A percentile compares a stretch with the other conserved stretches of the same genome.
These are phyloP conservation scores for Beaufortia kweichowensis DNA, from an alignment of 2,113 vertebrate species.

Conservation along the genomic window DNA sequence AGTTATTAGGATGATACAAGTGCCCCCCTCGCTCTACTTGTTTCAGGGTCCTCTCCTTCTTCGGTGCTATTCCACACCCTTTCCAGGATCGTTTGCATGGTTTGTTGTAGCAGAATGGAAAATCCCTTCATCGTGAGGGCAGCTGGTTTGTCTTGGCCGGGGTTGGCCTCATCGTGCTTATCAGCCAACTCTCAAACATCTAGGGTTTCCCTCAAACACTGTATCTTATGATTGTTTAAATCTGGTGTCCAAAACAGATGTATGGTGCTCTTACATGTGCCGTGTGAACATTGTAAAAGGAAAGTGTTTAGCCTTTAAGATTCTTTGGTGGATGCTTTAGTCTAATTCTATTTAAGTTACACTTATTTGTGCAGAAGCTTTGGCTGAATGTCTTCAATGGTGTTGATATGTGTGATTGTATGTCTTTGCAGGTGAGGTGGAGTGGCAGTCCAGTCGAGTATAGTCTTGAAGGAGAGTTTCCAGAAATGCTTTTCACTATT, in stretches of 20 bases:
- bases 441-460: constrained; percentile 74
- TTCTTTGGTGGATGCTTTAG: neutral
- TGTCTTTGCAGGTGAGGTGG: constrained; percentile 74
- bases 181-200: constrained; percentile 57
- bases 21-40: constrained; percentile 45
- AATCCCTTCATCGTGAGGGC: constrained; percentile 64
- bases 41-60: constrained; percentile 76
- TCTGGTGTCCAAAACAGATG: constrained; percentile 2
- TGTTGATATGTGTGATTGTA: constrained; percentile 18
- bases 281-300: neutral
- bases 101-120: constrained; percentile 68
- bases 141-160: constrained; percentile 68
- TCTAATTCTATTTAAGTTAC: neutral
- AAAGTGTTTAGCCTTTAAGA: neutral
- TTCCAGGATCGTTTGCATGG: constrained; percentile 53
- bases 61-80: constrained; percentile 74
- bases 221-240: constrained; percentile 9
- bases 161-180: constrained; percentile 69
- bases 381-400: neutral
- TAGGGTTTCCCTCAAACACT: constrained; percentile 6
- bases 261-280: neutral
- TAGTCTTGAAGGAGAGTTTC: constrained; percentile 74
- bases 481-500: constrained; percentile 74
- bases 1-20: constrained; percentile 62
- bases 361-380: neutral